Conservation (phyloP, 1,140 invertebrate species). For the Ctenoplectra terminalis region DNA sequence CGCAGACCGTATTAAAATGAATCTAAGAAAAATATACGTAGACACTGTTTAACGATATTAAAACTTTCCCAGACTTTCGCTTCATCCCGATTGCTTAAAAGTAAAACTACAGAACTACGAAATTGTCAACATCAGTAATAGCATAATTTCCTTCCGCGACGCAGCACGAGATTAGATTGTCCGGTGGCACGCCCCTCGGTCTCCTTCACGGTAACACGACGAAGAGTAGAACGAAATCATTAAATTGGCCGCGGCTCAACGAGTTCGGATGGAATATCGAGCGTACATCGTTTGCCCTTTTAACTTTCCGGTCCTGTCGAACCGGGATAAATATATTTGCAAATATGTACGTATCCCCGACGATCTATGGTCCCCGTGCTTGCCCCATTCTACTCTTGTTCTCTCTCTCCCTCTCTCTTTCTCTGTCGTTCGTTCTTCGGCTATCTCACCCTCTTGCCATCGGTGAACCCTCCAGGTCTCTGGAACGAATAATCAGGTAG, state of each 20-base stretch:
- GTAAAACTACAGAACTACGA: not conserved
- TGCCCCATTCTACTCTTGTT: slow-evolving; percentile 36
- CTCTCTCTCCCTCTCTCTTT: slow-evolving; percentile 28
- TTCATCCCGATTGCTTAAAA: not conserved
- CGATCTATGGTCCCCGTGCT: slow-evolving; percentile 65
- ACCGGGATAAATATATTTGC: slow-evolving; percentile 79
- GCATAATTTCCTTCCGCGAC: slow-evolving; percentile 12
- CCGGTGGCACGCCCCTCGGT: not conserved
- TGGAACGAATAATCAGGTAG: slow-evolving; percentile 78
- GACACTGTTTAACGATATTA: not conserved
- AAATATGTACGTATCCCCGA: slow-evolving; percentile 79
- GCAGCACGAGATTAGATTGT: slow-evolving; percentile 31
- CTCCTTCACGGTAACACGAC: slow-evolving; percentile 7
- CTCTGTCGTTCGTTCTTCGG: slow-evolving; percentile 4
- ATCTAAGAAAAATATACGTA: not conserved
- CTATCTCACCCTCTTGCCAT: slow-evolving; percentile 42
- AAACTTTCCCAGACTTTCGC: not conserved
- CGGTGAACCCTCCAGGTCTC: slow-evolving; percentile 46
- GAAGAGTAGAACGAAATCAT: slow-evolving; percentile 70
- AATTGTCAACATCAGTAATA: not conserved
- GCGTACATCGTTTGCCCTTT: slow-evolving; percentile 76
- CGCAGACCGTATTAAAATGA: not conserved
- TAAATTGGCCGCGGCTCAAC: slow-evolving; percentile 78
- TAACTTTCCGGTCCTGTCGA: slow-evolving; percentile 73
- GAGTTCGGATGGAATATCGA: slow-evolving; percentile 71